phyloP scores from a whole-genome alignment of 2,797 vertebrate species.

The Crocodylus rhombifer region DNA sequence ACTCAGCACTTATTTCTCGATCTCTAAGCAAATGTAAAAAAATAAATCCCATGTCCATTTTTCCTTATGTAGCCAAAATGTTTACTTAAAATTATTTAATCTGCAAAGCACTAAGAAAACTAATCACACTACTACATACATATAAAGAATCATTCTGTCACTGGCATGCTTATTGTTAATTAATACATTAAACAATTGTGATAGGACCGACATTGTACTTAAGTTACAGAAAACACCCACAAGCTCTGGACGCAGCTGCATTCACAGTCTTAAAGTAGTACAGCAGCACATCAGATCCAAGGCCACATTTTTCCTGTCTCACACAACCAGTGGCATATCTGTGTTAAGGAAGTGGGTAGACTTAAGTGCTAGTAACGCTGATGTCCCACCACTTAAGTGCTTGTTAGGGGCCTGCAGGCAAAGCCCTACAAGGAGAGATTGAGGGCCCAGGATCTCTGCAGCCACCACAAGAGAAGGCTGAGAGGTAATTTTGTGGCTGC shows the following conservation, averaged over 20 bases:
- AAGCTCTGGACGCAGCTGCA: neutral
- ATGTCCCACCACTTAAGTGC: too few species aligned
- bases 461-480: too few species aligned
- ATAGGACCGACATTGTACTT: neutral
- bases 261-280: neutral
- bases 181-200: slow-evolving; percentile 12
- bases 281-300: neutral
- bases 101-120: neutral
- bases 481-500: too few species aligned
- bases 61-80: neutral
- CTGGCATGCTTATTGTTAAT: neutral
- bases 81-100: neutral
- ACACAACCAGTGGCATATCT: neutral
- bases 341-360: neutral
- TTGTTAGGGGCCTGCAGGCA: too few species aligned
- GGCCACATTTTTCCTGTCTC: neutral
- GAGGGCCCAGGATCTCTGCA: too few species aligned
- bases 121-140: neutral
- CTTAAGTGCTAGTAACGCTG: neutral
- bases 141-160: neutral
- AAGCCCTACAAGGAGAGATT: too few species aligned
- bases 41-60: neutral
- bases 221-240: neutral
- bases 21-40: neutral
- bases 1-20: neutral